Conservation (phyloP, 2,113 vertebrate species). For the Cromileptes altivelis region DNA sequence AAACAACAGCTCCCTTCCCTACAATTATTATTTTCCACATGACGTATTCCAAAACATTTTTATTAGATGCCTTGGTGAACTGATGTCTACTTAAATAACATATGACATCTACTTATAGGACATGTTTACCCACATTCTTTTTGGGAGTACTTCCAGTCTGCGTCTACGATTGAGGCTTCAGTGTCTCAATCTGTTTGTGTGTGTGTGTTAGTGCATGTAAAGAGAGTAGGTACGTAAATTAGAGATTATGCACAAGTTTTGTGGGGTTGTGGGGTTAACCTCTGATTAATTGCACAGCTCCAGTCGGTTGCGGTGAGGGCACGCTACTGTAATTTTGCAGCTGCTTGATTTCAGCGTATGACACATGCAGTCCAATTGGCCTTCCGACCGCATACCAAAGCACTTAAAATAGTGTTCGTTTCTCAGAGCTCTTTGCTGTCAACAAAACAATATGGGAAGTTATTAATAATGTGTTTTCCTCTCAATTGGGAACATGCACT, state of each 20-base stretch:
- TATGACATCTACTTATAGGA: conserved; percentile 53
- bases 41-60: conserved; percentile 37
- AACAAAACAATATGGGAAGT: conserved; percentile 70
- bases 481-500: conserved; percentile 49
- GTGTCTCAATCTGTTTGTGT: conserved; percentile 37
- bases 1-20: conserved; percentile 14
- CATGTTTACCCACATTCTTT: conserved; percentile 57
- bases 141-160: conserved; percentile 28
- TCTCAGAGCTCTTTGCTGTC: conserved; percentile 68
- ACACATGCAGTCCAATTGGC: conserved; percentile 78
- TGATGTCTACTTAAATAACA: conserved; percentile 51
- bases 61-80: conserved; percentile 30
- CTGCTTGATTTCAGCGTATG: conserved; percentile 81
- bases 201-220: conserved; percentile 46
- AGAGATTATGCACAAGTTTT: conserved; percentile 79
- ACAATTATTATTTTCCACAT: conserved; percentile 47
- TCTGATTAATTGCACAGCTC: conserved; percentile 85
- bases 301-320: conserved; percentile 79
- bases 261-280: conserved; percentile 80
- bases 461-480: conserved; percentile 73
- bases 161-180: conserved; percentile 34
- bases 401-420: conserved; percentile 80
- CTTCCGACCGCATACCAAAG: conserved; percentile 79
- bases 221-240: conserved; percentile 75
- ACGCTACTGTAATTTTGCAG: conserved; percentile 85